A percentile compares a stretch with the other conserved stretches of the same genome.
phyloP scores from a whole-genome alignment of 2,888 invertebrate species.

The Phengaris arion region DNA sequence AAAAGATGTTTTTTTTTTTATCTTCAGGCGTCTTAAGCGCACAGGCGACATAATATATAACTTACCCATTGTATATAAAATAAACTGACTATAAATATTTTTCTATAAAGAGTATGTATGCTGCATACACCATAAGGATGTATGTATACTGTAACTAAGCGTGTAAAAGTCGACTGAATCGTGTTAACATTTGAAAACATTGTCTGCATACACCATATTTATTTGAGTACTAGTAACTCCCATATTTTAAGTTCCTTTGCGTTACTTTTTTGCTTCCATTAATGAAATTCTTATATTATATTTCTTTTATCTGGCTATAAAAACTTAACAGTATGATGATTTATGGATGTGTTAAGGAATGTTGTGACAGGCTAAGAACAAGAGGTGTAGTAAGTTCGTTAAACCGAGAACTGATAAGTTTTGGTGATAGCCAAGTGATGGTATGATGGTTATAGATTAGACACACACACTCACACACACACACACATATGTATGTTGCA shows the following conservation, averaged over 20 bases:
- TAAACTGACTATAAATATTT: constrained; percentile 2
- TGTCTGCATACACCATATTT: constrained; percentile 22
- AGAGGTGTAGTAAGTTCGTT: background rate
- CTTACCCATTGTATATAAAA: constrained; percentile 23
- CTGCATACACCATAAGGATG: background rate
- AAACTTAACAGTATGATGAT: background rate
- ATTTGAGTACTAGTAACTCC: constrained; percentile 42
- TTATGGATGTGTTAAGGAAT: background rate
- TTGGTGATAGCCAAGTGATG: background rate
- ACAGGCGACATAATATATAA: constrained; percentile 13
- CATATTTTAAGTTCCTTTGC: constrained; percentile 47
- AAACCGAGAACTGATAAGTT: background rate
- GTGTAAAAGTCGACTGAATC: background rate
- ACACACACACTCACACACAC: constrained; percentile 49
- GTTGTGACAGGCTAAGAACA: background rate
- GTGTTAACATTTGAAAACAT: background rate
- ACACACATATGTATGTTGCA: background rate
- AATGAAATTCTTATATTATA: background rate
- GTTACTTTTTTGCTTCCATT: constrained; percentile 62
- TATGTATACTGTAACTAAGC: background rate
- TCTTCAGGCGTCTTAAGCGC: constrained; percentile 8
- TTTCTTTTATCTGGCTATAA: background rate
- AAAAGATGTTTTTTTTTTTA: background rate
- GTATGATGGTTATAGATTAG: background rate
- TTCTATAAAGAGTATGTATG: background rate